phyloP scores from a whole-genome alignment of 2,888 invertebrate genomes.

The Drosophila pseudotalamancana region DNA sequence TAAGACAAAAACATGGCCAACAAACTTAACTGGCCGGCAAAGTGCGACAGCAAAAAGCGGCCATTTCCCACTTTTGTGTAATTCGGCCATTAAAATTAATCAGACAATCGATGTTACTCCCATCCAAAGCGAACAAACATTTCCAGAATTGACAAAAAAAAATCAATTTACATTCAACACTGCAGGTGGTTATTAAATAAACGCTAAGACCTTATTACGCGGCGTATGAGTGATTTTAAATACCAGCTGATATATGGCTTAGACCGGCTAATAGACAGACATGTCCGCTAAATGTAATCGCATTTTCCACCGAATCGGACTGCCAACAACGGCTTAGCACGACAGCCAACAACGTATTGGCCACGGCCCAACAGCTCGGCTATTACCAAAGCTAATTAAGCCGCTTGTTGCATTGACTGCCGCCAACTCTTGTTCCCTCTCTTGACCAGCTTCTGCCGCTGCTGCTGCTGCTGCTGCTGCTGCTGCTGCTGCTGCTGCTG shows the following conservation, averaged over 20 bases:
- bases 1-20: conserved; percentile 36
- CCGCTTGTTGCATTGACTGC: conserved; percentile 45
- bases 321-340: conserved; percentile 16
- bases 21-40: conserved; percentile 30
- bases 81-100: conserved; percentile 70
- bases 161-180: conserved; percentile 30
- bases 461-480: not conserved
- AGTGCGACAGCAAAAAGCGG: conserved; percentile 29
- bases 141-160: conserved; percentile 34
- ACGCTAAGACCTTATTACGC: conserved; percentile 36
- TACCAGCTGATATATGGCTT: conserved; percentile 27
- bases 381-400: conserved; percentile 54
- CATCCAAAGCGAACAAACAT: conserved; percentile 4
- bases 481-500: not conserved
- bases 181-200: conserved; percentile 47
- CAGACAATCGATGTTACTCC: conserved; percentile 55
- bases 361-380: conserved; percentile 28
- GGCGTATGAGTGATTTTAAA: conserved; percentile 55
- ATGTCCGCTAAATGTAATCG: conserved; percentile 42
- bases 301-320: conserved; percentile 20
- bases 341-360: conserved; percentile 22
- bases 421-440: no score
- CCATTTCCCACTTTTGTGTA: conserved; percentile 22
- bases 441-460: conserved; percentile 2
- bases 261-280: conserved; percentile 6